Conservation (phyloP, 2,888 invertebrate genomes). For the Atethmia centrago region DNA sequence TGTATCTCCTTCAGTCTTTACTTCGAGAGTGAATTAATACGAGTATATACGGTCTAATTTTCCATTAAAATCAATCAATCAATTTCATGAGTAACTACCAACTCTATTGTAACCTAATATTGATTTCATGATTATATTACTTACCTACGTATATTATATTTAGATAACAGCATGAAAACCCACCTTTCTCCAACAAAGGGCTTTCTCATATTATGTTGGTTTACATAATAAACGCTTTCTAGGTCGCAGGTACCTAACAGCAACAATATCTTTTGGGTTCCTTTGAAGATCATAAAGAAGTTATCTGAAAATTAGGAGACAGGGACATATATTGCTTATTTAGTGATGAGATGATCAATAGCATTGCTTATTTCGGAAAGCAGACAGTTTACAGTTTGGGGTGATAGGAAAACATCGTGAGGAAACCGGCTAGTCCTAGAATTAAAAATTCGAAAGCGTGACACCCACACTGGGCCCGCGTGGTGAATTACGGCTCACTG, state of each 20-base stretch:
- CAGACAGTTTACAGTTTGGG: no score
- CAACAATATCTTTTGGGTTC: slow-evolving; percentile 4
- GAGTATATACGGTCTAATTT: not conserved
- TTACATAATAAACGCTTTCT: slow-evolving; percentile 35
- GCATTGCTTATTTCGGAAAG: no score
- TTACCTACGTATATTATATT: not conserved
- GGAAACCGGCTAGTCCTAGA: no score
- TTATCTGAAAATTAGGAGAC: not conserved
- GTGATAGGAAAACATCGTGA: no score
- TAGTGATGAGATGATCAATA: no score
- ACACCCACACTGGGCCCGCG: no score
- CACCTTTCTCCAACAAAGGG: slow-evolving; percentile 32
- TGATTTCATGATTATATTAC: slow-evolving; percentile 6
- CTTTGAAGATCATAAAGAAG: not conserved
- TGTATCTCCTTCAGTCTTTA: not conserved
- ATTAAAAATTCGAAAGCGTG: no score
- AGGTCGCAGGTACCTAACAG: slow-evolving; percentile 10
- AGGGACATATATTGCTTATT: not conserved
- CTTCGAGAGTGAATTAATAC: not conserved
- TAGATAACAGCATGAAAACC: slow-evolving; percentile 23
- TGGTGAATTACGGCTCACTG: no score
- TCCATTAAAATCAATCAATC: slow-evolving; percentile 1
- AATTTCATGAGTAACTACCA: not conserved
- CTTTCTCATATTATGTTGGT: slow-evolving; percentile 25
- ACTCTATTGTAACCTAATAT: not conserved